phyloP scores from a whole-genome alignment of 2,797 vertebrate species.

The Lemur catta region DNA sequence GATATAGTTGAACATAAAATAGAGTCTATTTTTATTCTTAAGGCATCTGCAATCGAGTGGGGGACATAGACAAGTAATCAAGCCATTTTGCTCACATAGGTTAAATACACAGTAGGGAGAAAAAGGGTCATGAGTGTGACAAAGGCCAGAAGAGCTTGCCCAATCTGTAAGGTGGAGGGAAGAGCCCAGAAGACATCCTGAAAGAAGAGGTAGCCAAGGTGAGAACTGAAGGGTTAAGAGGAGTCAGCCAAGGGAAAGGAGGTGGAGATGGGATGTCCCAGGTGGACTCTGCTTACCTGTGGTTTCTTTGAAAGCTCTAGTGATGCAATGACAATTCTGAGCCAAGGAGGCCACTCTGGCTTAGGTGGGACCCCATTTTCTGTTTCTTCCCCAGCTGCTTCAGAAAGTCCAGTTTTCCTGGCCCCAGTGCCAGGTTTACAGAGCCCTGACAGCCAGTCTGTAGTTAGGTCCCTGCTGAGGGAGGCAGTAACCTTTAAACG shows the following conservation, averaged over 20 bases:
- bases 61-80: background rate
- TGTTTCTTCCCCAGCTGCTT: background rate
- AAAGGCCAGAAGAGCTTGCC: background rate
- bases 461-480: background rate
- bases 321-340: background rate
- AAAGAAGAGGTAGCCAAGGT: background rate
- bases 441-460: conserved; percentile 50
- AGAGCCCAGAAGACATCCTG: background rate
- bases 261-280: background rate
- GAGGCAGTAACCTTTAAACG: conserved; percentile 4
- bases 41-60: background rate
- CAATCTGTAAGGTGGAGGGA: background rate
- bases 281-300: background rate
- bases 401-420: conserved; percentile 33
- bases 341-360: background rate
- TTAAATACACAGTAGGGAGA: background rate
- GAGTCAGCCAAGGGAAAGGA: background rate
- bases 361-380: background rate
- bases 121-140: background rate
- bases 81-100: background rate
- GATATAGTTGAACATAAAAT: background rate
- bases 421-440: background rate
- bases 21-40: background rate
- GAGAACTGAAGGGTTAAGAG: background rate
- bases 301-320: background rate